Conservation (phyloP, 2,888 invertebrate species). For the Imbricaverruca yamaguchii region DNA sequence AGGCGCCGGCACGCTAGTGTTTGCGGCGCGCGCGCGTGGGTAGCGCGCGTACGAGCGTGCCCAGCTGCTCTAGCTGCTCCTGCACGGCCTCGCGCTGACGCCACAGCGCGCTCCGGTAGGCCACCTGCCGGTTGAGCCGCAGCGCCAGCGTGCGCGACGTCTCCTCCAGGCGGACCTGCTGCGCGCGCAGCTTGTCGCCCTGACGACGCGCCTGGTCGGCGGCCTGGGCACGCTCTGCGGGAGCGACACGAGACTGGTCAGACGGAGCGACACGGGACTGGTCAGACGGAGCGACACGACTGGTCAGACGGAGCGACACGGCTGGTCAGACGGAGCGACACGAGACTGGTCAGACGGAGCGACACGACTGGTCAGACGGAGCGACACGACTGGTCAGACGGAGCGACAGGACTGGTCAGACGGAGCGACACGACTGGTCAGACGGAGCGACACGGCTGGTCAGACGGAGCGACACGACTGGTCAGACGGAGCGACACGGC, state of each 20-base stretch:
- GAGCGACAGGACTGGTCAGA: no score
- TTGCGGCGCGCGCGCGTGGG: not conserved
- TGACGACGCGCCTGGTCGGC: not conserved
- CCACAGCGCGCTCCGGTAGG: constrained; percentile 4
- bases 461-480: no score
- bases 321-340: no score
- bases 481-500: no score
- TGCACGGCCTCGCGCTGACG: not conserved
- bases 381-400: no score
- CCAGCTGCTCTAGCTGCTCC: constrained; percentile 7
- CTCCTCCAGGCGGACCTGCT: constrained; percentile 13
- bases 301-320: not conserved
- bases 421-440: no score
- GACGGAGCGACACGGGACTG: not conserved
- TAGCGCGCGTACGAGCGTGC: not conserved
- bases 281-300: not conserved
- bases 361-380: no score
- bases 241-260: no score
- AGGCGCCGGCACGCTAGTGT: not conserved
- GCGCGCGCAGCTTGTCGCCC: constrained; percentile 16
- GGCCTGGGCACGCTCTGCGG: constrained; percentile 1
- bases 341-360: no score
- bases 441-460: no score
- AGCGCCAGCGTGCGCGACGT: constrained; percentile 1
- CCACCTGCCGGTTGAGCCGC: constrained; percentile 18